Conservation (phyloP, 2,888 invertebrate species). For the Belgica antarctica region DNA sequence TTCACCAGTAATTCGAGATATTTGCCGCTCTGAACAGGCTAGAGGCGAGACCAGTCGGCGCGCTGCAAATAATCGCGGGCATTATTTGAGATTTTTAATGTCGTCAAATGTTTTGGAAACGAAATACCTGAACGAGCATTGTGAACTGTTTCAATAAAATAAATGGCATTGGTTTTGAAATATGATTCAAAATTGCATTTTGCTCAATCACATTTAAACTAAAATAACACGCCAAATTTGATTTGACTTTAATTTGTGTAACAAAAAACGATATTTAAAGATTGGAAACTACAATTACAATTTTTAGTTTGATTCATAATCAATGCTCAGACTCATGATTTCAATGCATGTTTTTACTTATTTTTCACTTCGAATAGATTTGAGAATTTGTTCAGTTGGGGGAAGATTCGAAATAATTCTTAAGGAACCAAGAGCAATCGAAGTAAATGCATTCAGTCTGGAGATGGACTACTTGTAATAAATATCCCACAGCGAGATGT, state of each 20-base stretch:
- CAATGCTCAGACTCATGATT: no score
- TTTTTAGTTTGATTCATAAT: no score
- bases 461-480: slow-evolving; percentile 31
- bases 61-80: slow-evolving; percentile 2
- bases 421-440: no score
- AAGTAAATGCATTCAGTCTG: background rate
- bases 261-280: no score
- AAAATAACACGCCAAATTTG: no score
- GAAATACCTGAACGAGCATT: slow-evolving; percentile 7
- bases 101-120: background rate
- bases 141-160: slow-evolving; percentile 34
- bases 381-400: no score
- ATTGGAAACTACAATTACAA: no score
- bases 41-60: background rate
- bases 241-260: background rate
- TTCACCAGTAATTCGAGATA: slow-evolving; percentile 65
- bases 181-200: background rate
- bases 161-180: slow-evolving; percentile 11
- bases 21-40: slow-evolving; percentile 65
- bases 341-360: no score
- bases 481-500: slow-evolving; percentile 75
- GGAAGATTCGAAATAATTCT: no score
- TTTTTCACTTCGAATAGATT: no score
- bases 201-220: background rate
- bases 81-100: slow-evolving; percentile 21